These are phyloP conservation scores for Spermophilus dauricus DNA, from an alignment of 2,113 vertebrate genomes.

Conservation along the genomic window DNA sequence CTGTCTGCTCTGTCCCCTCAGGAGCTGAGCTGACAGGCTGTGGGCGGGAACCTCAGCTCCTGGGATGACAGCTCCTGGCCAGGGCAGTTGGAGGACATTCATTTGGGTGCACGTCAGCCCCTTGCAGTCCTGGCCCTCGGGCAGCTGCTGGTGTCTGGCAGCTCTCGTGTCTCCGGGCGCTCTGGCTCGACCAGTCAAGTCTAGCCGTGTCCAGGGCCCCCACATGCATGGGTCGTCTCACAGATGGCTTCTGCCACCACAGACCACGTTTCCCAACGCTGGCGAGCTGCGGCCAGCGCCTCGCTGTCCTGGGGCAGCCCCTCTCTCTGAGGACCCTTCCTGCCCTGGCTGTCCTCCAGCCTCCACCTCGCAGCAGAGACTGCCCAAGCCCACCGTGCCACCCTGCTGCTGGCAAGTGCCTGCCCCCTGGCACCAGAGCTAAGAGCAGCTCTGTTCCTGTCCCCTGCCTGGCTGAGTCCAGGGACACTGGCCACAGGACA, in stretches of 20 bases:
- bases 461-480: neutral
- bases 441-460: neutral
- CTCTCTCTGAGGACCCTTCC: neutral
- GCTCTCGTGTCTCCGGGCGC: too few relatives aligned
- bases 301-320: neutral
- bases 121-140: neutral
- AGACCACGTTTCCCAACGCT: too few relatives aligned
- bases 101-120: fast-evolving
- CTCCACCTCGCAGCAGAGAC: neutral
- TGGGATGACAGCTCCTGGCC: neutral
- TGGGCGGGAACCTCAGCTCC: neutral
- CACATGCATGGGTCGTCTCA: too few relatives aligned
- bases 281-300: too few relatives aligned
- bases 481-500: neutral
- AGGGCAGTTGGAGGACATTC: neutral
- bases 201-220: too few relatives aligned
- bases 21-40: neutral
- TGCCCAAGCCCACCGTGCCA: neutral
- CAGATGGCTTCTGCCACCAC: too few relatives aligned
- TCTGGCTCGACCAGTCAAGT: too few relatives aligned
- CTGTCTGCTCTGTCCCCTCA: neutral
- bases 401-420: too few relatives aligned
- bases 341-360: neutral
- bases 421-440: neutral
- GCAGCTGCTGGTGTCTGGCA: neutral